A percentile compares a stretch with the other conserved stretches of the same genome.
phyloP scores from a whole-genome alignment of 2,113 vertebrate species.

The Proterorhinus semilunaris region DNA sequence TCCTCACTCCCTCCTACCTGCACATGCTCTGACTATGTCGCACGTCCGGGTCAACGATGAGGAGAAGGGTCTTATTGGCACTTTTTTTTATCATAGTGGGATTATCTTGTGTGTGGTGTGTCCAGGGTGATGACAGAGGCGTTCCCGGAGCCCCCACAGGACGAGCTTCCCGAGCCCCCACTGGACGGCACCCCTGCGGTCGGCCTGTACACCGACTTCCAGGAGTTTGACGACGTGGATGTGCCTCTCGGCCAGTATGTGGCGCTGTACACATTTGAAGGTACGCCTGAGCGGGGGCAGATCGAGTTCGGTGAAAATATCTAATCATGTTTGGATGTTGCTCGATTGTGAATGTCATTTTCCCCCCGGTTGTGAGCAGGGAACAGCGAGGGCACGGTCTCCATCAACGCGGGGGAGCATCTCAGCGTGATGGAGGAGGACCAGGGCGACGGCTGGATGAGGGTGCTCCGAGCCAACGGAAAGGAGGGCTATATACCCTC shows the following conservation, averaged over 20 bases:
- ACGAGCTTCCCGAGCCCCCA: neutral
- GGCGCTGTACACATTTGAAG: conserved; percentile 84
- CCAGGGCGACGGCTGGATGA: conserved; percentile 87
- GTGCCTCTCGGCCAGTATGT: conserved; percentile 78
- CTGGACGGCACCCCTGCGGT: neutral
- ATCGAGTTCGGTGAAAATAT: no score
- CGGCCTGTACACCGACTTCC: conserved; percentile 70
- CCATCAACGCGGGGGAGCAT: conserved; percentile 79
- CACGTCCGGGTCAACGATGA: neutral
- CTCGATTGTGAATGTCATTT: no score
- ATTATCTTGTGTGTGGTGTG: neutral
- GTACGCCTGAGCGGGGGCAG: conserved; percentile 49
- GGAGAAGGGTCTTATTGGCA: neutral
- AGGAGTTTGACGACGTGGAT: conserved; percentile 79
- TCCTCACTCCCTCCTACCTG: no score
- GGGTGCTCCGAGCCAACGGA: conserved; percentile 75
- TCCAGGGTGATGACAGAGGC: conserved; percentile 27
- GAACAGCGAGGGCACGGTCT: conserved; percentile 78
- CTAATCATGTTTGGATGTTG: no score
- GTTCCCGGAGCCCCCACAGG: neutral
- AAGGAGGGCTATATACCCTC: conserved; percentile 86
- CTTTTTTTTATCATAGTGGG: neutral
- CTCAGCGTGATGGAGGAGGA: conserved; percentile 83
- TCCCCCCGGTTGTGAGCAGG: conserved; percentile 48
- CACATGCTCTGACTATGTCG: no score